These are phyloP conservation scores for Ranitomeya imitator DNA, from an alignment of 2,113 vertebrate genomes.

Conservation along the genomic window DNA sequence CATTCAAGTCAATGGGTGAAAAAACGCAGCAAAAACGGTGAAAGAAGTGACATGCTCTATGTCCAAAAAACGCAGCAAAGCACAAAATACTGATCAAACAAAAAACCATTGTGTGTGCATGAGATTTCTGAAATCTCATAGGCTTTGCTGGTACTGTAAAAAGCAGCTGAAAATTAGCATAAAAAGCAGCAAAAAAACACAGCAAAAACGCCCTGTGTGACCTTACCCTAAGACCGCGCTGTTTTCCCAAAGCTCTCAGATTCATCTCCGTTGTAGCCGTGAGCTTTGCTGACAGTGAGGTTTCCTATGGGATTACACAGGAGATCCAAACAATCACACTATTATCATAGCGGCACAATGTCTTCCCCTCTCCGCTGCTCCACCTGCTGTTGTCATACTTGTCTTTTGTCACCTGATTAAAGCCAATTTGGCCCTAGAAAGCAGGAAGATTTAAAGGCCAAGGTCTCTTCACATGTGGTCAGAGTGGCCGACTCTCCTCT, in stretches of 20 bases:
- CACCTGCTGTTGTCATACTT: background rate
- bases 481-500: background rate
- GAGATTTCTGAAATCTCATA: too few relatives aligned
- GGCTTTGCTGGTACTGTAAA: too few relatives aligned
- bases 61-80: too few relatives aligned
- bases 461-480: background rate
- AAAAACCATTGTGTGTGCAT: too few relatives aligned
- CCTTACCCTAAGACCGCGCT: background rate
- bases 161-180: too few relatives aligned
- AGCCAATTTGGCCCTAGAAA: background rate
- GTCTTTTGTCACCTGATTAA: background rate
- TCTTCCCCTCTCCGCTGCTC: background rate
- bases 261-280: background rate
- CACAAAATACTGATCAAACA: too few relatives aligned
- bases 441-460: background rate
- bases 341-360: background rate
- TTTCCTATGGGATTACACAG: constrained; percentile 11
- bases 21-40: too few relatives aligned
- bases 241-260: background rate
- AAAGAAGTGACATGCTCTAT: too few relatives aligned
- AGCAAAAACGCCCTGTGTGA: too few relatives aligned
- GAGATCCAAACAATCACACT: background rate
- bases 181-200: too few relatives aligned
- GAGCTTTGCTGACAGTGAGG: background rate
- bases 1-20: too few relatives aligned